Evolutionary conservation across 64 coral and sea anemone species (phyloP), one percentile per base, ranked within the genome.

Genomic region (Stylophora pistillata): DNA sequence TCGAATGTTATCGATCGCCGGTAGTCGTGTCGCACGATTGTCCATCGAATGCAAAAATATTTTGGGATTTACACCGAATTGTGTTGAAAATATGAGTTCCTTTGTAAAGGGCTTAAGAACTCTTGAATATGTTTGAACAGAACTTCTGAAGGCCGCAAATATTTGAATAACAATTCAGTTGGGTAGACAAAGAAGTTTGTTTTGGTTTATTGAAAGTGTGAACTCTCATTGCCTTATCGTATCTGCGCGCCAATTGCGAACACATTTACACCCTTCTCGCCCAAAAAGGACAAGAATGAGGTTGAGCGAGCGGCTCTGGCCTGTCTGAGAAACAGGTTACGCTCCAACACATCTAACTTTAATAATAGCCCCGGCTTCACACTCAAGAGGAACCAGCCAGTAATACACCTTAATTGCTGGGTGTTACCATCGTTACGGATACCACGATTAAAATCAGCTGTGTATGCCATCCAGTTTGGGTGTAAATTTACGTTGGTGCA

Each of bases 121-220:
- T 26, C 59, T 79, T 58, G 55, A 79, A 59, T 61, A 58, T 79
- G n/a, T 13, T 59, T 79, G 77, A 59, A 55, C 55, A 60, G 77
- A 4, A 3, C 7, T 26, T 14, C 20, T 30, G n/a, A 55, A 79
- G 28, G 31, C 3, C 56, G 27, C 26, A 79, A 79, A 79, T 79
- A 79, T 79, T 79, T 79, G 25, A 79, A 79, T 79, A 79, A 79
- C 77, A 79, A 79, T 79, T 79, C 14, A 30, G 5, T 17, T 47
- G 7, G 37, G 37, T 32, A 79, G 55, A 60, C 77, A 79, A 79
- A 79, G 56, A 58, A 56, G 0, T 60, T 33, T 9, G 27, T 2
- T 52, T 75, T 18, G 18, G 0, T 78, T 78, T 56, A n/a, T 77
- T 52, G 13, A 7, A 77, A 55, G 21, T 13, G 21, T 55, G 47